Base-by-base conservation (phyloP, 2,888 invertebrate species). In the Nomada fucata region DNA sequence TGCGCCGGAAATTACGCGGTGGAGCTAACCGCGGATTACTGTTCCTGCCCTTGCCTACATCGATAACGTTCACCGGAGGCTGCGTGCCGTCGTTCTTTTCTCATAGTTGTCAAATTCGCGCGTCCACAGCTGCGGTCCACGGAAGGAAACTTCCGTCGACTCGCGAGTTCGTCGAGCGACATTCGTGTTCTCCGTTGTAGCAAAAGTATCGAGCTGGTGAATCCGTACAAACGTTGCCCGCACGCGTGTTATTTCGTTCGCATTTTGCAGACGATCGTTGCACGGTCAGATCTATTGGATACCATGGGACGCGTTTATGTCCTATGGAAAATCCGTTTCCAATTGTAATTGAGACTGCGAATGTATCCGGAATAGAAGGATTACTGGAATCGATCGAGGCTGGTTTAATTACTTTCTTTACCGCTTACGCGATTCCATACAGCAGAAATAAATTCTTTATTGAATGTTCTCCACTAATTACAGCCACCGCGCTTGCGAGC, bases 1-100 rank as follows among this genome's bases (percentile, higher is more conserved):
- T 82, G 90, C 4, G 57, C 85, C 26, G 74, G 75, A 26, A 68
- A 73, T 0, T 86, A 91, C 60, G 93, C 92, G 10, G 92, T 93
- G 2, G 84, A 83, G 73, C 74, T 93, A 44, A 60, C 76, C 2
- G 88, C 86, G 4, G 89, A 83, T 79, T 92, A 92, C 71, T 93
- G 93, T 61, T 65, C 80, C 13, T 93, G 93, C 70, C 81, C 86
- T 1, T 92, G 92, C 67, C 59, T 71, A 0, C 90, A 90, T 79
- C 73, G 80, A 77, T 81, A 78, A 82, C 65, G 60, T 3, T 15
- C 13, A 13, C 47, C n/a, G 9, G 13, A 0, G n/a, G n/a, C 29
- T 10, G 4, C n/a, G 29, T n/a, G 9, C 29, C 2, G 9, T 15
- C 29, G 23, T 44, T 13, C 23, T 26, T 4, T 57, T 57, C 7